Percentiles rank a stretch among this genome's conserved stretches.
phyloP scores from a whole-genome alignment of 1,140 invertebrate genomes.

The Eulimnadia texana region DNA sequence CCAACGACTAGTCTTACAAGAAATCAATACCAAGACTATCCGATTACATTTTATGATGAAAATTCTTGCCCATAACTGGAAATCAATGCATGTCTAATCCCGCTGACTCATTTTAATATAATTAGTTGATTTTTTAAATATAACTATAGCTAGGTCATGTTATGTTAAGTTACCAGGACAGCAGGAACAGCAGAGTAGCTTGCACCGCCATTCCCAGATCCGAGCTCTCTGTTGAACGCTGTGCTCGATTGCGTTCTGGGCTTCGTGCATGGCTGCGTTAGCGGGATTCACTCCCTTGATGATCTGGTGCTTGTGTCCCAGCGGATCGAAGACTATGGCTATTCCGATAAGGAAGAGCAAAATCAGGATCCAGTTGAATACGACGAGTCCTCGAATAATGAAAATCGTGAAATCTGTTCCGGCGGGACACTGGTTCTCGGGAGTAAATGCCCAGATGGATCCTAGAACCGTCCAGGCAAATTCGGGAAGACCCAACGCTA shows the following conservation, averaged over 20 bases:
- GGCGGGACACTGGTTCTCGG: constrained; percentile 31
- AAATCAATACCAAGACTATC: no score
- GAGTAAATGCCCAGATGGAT: constrained; percentile 56
- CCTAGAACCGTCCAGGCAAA: constrained; percentile 59
- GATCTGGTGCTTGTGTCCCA: constrained; percentile 31
- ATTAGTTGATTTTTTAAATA: no score
- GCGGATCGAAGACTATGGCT: constrained; percentile 61
- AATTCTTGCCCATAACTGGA: no score
- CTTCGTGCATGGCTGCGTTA: constrained; percentile 34
- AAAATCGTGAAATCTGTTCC: constrained; percentile 36
- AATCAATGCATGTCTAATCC: no score
- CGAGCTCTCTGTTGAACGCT: constrained; percentile 22
- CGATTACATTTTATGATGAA: no score
- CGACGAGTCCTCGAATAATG: constrained; percentile 44
- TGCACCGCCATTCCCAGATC: constrained; percentile 40
- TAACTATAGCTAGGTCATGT: no score
- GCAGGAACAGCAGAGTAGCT: constrained; percentile 61
- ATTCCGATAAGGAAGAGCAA: constrained; percentile 55
- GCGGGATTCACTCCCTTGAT: constrained; percentile 39
- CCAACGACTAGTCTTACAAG: no score
- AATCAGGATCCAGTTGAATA: constrained; percentile 65
- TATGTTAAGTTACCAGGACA: not conserved
- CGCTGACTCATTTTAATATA: no score
- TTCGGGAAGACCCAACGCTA: constrained; percentile 56
- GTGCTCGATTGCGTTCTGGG: constrained; percentile 19